phyloP scores from a whole-genome alignment of 2,113 vertebrate genomes.

The Dasypus novemcinctus region DNA sequence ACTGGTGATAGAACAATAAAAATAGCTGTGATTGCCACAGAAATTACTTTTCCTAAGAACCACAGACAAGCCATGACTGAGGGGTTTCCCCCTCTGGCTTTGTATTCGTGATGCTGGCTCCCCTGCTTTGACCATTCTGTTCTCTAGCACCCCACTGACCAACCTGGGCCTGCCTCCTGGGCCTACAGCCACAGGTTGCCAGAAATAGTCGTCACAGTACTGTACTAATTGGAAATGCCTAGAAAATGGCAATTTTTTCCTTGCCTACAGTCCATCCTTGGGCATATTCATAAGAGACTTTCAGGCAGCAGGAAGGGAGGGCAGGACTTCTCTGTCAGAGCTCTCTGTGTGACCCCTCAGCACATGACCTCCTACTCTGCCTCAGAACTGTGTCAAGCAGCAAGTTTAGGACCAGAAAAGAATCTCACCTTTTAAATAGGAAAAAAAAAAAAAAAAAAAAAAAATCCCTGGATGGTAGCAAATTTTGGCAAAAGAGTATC shows the following conservation, averaged over 20 bases:
- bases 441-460: neutral
- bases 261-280: neutral
- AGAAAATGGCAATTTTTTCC: neutral
- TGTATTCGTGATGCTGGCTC: neutral
- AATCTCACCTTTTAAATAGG: neutral
- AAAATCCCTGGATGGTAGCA: neutral
- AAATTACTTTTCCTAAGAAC: neutral
- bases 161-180: neutral
- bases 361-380: neutral
- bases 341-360: neutral
- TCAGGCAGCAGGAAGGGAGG: neutral
- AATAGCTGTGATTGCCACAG: neutral
- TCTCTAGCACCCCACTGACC: neutral
- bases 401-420: conserved; percentile 21
- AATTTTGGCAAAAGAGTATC: neutral
- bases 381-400: neutral
- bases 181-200: neutral
- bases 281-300: neutral
- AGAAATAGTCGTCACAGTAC: neutral
- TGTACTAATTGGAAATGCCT: neutral
- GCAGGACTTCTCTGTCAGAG: neutral
- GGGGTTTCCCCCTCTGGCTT: neutral
- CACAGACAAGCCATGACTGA: neutral
- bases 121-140: no score
- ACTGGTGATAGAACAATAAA: neutral